These are phyloP conservation scores for Prochilodus magdalenae DNA, from an alignment of 2,113 vertebrate genomes.

Conservation along the genomic window DNA sequence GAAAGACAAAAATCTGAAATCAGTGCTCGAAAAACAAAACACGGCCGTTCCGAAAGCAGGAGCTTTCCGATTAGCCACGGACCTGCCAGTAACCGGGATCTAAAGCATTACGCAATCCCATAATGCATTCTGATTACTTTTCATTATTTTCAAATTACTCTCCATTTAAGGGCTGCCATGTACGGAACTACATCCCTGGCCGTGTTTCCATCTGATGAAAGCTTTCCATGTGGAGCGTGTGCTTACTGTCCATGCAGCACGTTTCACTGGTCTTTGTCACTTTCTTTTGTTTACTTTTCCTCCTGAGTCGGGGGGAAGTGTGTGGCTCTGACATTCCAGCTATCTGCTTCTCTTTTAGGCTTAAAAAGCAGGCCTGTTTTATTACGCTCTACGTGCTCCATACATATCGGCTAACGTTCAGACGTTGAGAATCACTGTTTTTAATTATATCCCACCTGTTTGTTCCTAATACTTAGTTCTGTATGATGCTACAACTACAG, in stretches of 20 bases:
- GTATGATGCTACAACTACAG: no score
- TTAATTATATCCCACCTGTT: no score
- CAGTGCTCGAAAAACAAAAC: constrained; percentile 1
- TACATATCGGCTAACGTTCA: no score
- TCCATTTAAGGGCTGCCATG: neutral
- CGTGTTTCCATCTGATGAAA: constrained; percentile 34
- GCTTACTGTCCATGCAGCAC: constrained; percentile 6
- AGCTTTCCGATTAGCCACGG: neutral
- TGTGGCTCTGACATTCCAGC: neutral
- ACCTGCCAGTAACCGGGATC: constrained; percentile 21
- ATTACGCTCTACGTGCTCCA: neutral
- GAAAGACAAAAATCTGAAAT: constrained; percentile 32
- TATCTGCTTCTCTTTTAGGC: neutral
- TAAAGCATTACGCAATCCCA: constrained; percentile 5
- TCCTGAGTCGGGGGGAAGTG: neutral
- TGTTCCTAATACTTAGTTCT: no score
- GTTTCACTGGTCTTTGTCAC: constrained; percentile 13
- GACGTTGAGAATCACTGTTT: no score
- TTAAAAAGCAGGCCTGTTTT: neutral
- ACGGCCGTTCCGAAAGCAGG: neutral
- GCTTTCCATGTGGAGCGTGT: constrained; percentile 9
- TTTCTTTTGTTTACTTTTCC: constrained; percentile 6
- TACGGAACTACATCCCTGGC: constrained; percentile 12
- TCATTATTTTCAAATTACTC: neutral
- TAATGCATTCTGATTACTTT: constrained; percentile 21